phyloP scores from a whole-genome alignment of 2,888 invertebrate species.

The Eilema caniola region DNA sequence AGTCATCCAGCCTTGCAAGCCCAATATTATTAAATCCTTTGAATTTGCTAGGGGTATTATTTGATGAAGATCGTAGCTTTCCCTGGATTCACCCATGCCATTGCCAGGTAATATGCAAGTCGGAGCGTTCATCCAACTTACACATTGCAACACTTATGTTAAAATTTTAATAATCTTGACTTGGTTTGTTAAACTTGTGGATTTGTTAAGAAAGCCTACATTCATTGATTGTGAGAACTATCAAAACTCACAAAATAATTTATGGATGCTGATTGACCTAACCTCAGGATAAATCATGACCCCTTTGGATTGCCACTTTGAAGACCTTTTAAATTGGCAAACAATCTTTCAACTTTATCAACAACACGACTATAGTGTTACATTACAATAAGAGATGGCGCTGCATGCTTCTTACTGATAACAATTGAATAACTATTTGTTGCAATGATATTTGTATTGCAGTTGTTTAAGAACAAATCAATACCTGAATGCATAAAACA shows the following conservation, averaged over 20 bases:
- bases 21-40: neutral
- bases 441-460: neutral
- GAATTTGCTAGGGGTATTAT: neutral
- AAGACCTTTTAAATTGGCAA: neutral
- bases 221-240: neutral
- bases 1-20: neutral
- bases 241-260: neutral
- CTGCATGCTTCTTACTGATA: slow-evolving; percentile 53
- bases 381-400: slow-evolving; percentile 65
- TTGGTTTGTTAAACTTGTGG: neutral
- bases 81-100: neutral
- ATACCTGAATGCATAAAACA: neutral
- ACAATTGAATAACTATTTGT: slow-evolving; percentile 32
- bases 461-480: slow-evolving; percentile 16
- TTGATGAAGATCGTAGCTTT: neutral
- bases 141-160: neutral
- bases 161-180: neutral
- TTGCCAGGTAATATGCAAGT: neutral
- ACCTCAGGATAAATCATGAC: neutral
- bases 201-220: neutral
- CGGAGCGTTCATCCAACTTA: neutral
- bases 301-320: neutral
- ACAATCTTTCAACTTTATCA: neutral
- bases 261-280: neutral
- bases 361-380: slow-evolving; percentile 40